phyloP scores from a whole-genome alignment of 2,888 invertebrate species.

The Pollenia griseotomentosa region DNA sequence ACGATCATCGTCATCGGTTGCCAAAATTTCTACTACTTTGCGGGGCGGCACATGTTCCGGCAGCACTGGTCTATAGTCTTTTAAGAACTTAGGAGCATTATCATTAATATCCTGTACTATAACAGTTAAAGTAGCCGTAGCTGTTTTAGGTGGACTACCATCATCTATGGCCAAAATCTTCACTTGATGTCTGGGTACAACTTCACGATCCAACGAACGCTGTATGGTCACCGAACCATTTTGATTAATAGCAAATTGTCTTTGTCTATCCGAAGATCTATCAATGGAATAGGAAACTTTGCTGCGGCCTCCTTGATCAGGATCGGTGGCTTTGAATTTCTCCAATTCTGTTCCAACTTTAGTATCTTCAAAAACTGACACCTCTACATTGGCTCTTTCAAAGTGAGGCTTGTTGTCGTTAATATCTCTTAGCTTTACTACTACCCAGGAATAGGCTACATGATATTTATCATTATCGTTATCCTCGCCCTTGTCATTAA shows the following conservation, averaged over 20 bases:
- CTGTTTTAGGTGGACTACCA: slow-evolving; percentile 96
- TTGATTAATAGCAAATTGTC: slow-evolving; percentile 97
- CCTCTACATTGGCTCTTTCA: slow-evolving; percentile 96
- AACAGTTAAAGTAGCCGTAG: slow-evolving; percentile 96
- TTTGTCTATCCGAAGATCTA: slow-evolving; percentile 94
- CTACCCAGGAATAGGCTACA: slow-evolving; percentile 97
- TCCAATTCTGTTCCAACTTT: slow-evolving; percentile 95
- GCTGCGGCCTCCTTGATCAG: slow-evolving; percentile 97
- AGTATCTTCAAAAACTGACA: slow-evolving; percentile 95
- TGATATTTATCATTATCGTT: slow-evolving; percentile 98
- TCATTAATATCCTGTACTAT: slow-evolving; percentile 98
- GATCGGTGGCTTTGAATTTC: slow-evolving; percentile 97
- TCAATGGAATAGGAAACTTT: slow-evolving; percentile 96
- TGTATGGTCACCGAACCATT: slow-evolving; percentile 98
- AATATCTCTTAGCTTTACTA: slow-evolving; percentile 95
- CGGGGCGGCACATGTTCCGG: slow-evolving; percentile 96
- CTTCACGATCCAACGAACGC: slow-evolving; percentile 95
- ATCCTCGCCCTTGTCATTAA: slow-evolving; percentile 97
- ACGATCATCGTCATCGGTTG: slow-evolving; percentile 96
- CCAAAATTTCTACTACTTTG: slow-evolving; percentile 96
- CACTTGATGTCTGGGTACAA: slow-evolving; percentile 97
- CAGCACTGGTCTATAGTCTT: slow-evolving; percentile 95
- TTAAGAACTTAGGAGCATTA: slow-evolving; percentile 96
- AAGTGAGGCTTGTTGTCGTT: slow-evolving; percentile 99
- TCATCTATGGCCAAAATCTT: slow-evolving; percentile 98